phyloP scores from a whole-genome alignment of 2,888 invertebrate species.

The Pristionchus mayeri region DNA sequence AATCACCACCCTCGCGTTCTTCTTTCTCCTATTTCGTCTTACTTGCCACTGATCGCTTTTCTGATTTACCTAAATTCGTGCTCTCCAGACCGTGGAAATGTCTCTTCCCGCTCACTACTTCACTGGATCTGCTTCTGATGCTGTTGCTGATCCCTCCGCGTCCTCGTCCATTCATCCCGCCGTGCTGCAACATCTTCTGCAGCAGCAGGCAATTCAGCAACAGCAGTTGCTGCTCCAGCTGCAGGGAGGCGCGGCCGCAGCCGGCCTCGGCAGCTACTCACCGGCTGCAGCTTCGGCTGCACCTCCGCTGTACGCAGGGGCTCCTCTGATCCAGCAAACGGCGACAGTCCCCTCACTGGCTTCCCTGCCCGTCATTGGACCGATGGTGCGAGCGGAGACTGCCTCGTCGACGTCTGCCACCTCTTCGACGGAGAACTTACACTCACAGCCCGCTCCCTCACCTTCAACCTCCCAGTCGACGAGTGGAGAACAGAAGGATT shows the following conservation, averaged over 20 bases:
- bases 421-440: neutral
- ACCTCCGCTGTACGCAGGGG: neutral
- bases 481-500: neutral
- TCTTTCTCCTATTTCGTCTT: neutral
- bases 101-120: neutral
- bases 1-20: constrained; percentile 1
- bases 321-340: neutral
- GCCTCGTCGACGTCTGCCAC: neutral
- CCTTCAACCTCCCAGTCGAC: neutral
- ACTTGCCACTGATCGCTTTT: neutral
- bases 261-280: too few species aligned
- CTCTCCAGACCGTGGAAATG: too few species aligned
- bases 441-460: neutral
- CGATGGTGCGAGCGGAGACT: neutral
- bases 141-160: neutral
- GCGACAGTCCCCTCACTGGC: too few species aligned
- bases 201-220: neutral
- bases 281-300: neutral
- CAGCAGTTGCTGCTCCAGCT: constrained; percentile 11
- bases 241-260: neutral
- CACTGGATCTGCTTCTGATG: neutral
- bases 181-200: neutral
- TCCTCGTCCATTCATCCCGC: neutral
- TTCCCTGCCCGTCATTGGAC: neutral
- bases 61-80: constrained; percentile 7